A percentile compares a stretch with the other conserved stretches of the same genome.
phyloP scores from a whole-genome alignment of 2,888 invertebrate genomes.

The Xestia rhomboidea region DNA sequence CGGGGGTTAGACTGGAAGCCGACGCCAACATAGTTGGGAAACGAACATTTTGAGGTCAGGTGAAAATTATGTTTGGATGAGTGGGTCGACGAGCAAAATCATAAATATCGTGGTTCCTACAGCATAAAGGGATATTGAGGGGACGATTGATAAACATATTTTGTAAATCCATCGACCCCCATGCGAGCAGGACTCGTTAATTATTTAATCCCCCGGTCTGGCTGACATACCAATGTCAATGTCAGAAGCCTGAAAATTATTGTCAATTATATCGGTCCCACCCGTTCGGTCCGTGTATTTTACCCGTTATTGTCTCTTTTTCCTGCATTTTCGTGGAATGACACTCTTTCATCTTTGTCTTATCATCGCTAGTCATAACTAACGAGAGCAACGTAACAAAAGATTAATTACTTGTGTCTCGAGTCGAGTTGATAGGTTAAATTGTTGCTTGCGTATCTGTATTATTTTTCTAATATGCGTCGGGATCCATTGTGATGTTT shows the following conservation, averaged over 20 bases:
- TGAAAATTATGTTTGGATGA: background rate
- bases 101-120: background rate
- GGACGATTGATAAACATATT: background rate
- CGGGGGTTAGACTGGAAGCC: background rate
- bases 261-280: background rate
- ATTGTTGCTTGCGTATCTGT: too few species aligned
- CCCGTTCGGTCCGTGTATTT: background rate
- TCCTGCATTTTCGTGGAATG: background rate
- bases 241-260: slow-evolving; percentile 12
- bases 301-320: background rate
- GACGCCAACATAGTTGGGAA: background rate
- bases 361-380: too few species aligned
- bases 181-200: background rate
- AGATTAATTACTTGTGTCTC: too few species aligned
- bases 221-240: slow-evolving; percentile 26
- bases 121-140: background rate
- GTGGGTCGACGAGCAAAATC: background rate
- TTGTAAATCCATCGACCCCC: slow-evolving; percentile 3
- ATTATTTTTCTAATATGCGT: too few species aligned
- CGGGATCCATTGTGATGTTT: too few species aligned
- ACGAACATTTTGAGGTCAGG: background rate
- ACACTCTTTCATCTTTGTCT: background rate
- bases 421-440: too few species aligned
- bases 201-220: slow-evolving; percentile 11
- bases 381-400: too few species aligned